Evolutionary conservation across 2,797 vertebrate genomes (phyloP).

Genomic region (Lindbergichthys nudifrons): DNA sequence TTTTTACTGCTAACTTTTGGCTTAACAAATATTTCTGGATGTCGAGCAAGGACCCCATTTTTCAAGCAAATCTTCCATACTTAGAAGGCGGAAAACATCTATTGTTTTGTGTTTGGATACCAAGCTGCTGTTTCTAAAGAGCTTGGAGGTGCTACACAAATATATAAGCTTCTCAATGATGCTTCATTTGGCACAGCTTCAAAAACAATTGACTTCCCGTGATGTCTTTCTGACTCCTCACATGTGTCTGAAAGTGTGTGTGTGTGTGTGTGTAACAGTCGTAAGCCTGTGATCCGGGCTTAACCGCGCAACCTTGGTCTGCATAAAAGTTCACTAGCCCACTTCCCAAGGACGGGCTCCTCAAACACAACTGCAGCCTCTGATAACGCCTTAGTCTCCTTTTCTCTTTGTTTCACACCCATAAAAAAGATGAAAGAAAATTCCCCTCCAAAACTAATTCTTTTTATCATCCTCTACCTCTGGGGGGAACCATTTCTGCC

Average conservation of each 20-base stretch:
- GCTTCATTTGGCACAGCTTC: slow-evolving; percentile 75
- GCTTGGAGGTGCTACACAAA: slow-evolving; percentile 68
- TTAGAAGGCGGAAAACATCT: slow-evolving; percentile 59
- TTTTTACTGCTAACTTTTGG: neutral
- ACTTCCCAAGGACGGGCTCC: slow-evolving; percentile 68
- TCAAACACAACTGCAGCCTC: slow-evolving; percentile 73
- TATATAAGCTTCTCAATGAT: slow-evolving; percentile 67
- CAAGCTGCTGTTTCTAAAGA: slow-evolving; percentile 62
- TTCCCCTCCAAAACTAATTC: slow-evolving; percentile 60
- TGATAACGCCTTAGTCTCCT: slow-evolving; percentile 73
- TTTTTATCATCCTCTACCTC: slow-evolving; percentile 65
- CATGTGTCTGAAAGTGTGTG: slow-evolving; percentile 28
- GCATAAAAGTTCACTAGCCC: slow-evolving; percentile 66
- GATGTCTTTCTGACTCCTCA: slow-evolving; percentile 53
- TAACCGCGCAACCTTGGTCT: slow-evolving; percentile 72
- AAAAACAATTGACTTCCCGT: slow-evolving; percentile 72
- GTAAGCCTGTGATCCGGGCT: slow-evolving; percentile 65
- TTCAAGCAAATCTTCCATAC: slow-evolving; percentile 55
- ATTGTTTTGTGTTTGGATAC: slow-evolving; percentile 68
- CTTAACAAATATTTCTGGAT: slow-evolving; percentile 35
- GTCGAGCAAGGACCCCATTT: slow-evolving; percentile 28
- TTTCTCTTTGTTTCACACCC: slow-evolving; percentile 69
- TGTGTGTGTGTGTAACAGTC: slow-evolving; percentile 16
- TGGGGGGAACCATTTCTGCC: slow-evolving; percentile 59
- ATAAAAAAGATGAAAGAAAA: slow-evolving; percentile 73